phyloP scores from a whole-genome alignment of 2,113 vertebrate genomes.

The Heterotis niloticus region DNA sequence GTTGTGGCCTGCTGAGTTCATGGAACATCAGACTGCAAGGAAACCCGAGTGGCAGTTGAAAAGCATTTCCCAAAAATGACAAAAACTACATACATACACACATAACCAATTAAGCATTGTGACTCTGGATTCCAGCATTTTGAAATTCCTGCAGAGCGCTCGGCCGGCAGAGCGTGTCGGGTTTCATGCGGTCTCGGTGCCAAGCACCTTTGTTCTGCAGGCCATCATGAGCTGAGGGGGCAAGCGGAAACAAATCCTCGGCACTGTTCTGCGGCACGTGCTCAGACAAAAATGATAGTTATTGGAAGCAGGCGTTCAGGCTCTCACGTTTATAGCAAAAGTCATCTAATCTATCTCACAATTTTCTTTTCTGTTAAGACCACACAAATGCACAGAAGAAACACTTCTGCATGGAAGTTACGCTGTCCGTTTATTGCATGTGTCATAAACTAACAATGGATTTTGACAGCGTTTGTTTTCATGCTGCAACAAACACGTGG shows the following conservation, averaged over 20 bases:
- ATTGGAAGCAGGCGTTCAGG: slow-evolving; percentile 10
- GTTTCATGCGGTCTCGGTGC: neutral
- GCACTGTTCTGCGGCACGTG: neutral
- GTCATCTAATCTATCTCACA: neutral
- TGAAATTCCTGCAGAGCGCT: slow-evolving; percentile 7
- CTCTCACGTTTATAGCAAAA: neutral
- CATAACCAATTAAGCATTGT: neutral
- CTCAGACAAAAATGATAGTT: neutral
- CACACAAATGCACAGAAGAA: neutral
- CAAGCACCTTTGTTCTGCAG: neutral
- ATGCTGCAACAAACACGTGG: too few relatives aligned
- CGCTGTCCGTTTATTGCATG: neutral
- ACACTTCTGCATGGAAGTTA: neutral
- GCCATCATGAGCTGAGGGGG: neutral
- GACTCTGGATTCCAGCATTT: neutral
- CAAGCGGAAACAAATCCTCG: neutral
- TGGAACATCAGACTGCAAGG: neutral
- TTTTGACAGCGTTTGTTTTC: too few relatives aligned
- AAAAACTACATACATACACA: neutral
- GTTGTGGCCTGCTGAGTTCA: neutral
- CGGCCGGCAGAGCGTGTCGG: neutral
- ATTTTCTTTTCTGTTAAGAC: neutral
- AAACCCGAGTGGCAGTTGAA: neutral
- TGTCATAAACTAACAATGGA: neutral
- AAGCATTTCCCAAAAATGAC: neutral